Conservation (phyloP, 23 tunicate species). For the Clavelina lepadiformis region DNA sequence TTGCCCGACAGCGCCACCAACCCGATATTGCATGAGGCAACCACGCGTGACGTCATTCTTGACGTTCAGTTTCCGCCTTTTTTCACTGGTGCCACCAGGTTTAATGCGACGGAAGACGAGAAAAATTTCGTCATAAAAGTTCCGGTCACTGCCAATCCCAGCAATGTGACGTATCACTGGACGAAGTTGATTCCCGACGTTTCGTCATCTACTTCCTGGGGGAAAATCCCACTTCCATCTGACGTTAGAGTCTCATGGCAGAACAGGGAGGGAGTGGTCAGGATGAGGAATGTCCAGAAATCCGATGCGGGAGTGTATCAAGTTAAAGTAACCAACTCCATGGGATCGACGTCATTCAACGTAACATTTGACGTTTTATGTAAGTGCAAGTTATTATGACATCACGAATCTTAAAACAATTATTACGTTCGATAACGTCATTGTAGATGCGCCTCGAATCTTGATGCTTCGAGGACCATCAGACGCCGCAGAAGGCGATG, state of each 20-base stretch:
- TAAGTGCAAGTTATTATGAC: conserved; percentile 16
- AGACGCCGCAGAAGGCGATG: conserved; percentile 16
- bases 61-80: conserved; percentile 42
- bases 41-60: conserved; percentile 2
- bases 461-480: conserved; percentile 21
- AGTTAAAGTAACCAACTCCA: conserved; percentile 33
- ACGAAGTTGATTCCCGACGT: conserved; percentile 8
- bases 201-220: background rate
- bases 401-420: background rate
- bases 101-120: conserved; percentile 40
- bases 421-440: background rate
- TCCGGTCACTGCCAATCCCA: conserved; percentile 40
- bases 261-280: conserved; percentile 6
- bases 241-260: conserved; percentile 26
- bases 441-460: conserved; percentile 56
- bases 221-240: background rate
- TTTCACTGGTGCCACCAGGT: background rate
- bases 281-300: conserved; percentile 21
- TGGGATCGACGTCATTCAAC: conserved; percentile 20
- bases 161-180: conserved; percentile 46
- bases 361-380: conserved; percentile 58
- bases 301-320: conserved; percentile 59
- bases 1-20: conserved; percentile 51
- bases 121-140: conserved; percentile 8
- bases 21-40: conserved; percentile 3